Base-by-base conservation (phyloP, 2,113 vertebrate genomes). In the Romanogobio albipinnatus region DNA sequence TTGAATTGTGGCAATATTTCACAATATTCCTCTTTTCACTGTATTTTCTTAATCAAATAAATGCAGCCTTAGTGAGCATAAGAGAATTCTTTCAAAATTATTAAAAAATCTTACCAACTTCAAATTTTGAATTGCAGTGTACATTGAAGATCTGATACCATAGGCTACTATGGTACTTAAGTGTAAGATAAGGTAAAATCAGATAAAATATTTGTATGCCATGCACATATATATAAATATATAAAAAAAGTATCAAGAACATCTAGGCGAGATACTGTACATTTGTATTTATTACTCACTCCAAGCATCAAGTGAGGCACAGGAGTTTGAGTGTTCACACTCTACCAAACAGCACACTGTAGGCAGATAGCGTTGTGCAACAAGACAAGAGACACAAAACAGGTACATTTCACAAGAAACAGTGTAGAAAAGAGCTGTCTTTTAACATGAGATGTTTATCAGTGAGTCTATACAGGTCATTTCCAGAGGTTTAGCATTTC, bases 241-340 rank as follows among this genome's bases (percentile, higher is more conserved):
- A n/a, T n/a, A 14, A 17, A 64, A 61, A 3, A 13, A 13, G 4
- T 26, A 47, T 75, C 8, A 76, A 33, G 47, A 53, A 17, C 15
- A 0, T 76, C 26, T 19, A 53, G 26, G 26, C 33, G 74, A 76
- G 7, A 53, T 53, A 9, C n/a, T 39, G 36, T 71, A 70, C 17
- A 9, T 58, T 11, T 61, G 56, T 26, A 10, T 79, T 79, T 61
- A 79, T 79, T 79, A 62, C 53, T 61, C 33, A 75, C 11, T 76
- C 47, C 36, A 45, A 43, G 61, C 43, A 33, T 80, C 13, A 64
- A 19, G 58, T 79, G 76, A 45, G 77, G 59, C n/a, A 62, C 58
- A 62, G 49, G 26, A 76, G n/a, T 53, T 53, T 29, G 22, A 47
- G 39, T 29, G 24, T 64, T 80, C 43, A 62, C 77, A 79, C 10